These are phyloP conservation scores for Xiphorhynchus elegans DNA, from an alignment of 2,113 vertebrate genomes.

Conservation along the genomic window DNA sequence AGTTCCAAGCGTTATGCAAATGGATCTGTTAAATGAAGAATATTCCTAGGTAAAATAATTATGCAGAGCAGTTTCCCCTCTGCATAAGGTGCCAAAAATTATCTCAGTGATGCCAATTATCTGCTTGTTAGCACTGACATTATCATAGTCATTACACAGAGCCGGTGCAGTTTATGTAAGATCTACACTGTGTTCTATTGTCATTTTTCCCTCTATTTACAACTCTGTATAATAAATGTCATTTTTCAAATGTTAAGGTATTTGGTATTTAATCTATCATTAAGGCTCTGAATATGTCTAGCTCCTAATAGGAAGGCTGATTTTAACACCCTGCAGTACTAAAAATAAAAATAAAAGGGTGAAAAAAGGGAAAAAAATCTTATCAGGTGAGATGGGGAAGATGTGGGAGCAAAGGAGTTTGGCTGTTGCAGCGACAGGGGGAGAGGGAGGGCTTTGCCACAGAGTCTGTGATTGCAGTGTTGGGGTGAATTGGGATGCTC, in stretches of 20 bases:
- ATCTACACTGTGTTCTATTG: constrained; percentile 71
- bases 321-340: neutral
- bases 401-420: neutral
- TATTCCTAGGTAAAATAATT: constrained; percentile 80
- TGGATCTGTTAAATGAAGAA: constrained; percentile 76
- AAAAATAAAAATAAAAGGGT: neutral
- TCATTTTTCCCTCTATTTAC: constrained; percentile 76
- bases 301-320: constrained; percentile 34
- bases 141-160: constrained; percentile 77
- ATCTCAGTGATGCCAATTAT: constrained; percentile 80
- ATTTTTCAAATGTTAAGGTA: constrained; percentile 80
- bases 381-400: neutral
- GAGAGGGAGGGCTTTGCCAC: neutral
- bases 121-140: constrained; percentile 80
- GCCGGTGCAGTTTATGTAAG: constrained; percentile 69
- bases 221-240: constrained; percentile 76
- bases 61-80: constrained; percentile 75
- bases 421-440: neutral
- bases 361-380: neutral
- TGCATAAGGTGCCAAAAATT: constrained; percentile 81
- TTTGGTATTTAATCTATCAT: constrained; percentile 80
- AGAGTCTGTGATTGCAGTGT: neutral
- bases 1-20: constrained; percentile 76
- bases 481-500: rapidly evolving
- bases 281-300: constrained; percentile 54